Evolutionary conservation across 2,888 invertebrate species (phyloP).

Genomic region (Papilio demoleus): DNA sequence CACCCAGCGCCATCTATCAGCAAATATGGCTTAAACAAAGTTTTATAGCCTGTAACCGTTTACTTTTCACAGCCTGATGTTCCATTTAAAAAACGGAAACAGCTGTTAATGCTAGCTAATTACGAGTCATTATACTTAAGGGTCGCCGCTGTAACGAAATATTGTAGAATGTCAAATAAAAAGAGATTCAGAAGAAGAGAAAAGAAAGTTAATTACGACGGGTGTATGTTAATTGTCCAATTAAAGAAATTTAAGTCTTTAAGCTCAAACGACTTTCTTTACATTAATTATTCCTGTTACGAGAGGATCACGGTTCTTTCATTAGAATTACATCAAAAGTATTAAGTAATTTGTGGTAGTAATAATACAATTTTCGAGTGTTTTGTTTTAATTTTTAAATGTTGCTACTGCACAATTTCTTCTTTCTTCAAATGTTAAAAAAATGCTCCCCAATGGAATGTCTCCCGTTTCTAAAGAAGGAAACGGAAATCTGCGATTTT

Average conservation of each 20-base stretch:
- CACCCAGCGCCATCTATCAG: too few relatives aligned
- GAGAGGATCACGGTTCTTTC: conserved; percentile 32
- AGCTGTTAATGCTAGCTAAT: conserved; percentile 33
- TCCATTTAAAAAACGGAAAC: conserved; percentile 6
- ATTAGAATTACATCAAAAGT: conserved; percentile 31
- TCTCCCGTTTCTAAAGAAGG: too few relatives aligned
- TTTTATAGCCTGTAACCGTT: not conserved
- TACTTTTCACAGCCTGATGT: not conserved
- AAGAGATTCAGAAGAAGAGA: conserved; percentile 17
- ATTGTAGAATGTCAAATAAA: conserved; percentile 36
- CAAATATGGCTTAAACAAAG: too few relatives aligned
- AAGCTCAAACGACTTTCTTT: conserved; percentile 30
- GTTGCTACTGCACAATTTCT: too few relatives aligned
- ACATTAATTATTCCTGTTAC: conserved; percentile 33
- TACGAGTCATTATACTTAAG: conserved; percentile 25
- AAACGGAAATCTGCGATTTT: too few relatives aligned
- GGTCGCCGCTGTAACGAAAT: conserved; percentile 20
- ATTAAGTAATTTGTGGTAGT: not conserved
- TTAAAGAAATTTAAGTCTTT: conserved; percentile 39
- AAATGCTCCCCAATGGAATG: too few relatives aligned
- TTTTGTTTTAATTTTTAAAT: not conserved
- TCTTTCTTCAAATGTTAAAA: too few relatives aligned
- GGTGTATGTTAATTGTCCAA: conserved; percentile 41
- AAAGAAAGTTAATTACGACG: conserved; percentile 32
- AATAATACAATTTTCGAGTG: not conserved